Evolutionary conservation across 2,888 invertebrate genomes (phyloP), one percentile per base, ranked within the genome.

Genomic region (Anthoptus insignis): DNA sequence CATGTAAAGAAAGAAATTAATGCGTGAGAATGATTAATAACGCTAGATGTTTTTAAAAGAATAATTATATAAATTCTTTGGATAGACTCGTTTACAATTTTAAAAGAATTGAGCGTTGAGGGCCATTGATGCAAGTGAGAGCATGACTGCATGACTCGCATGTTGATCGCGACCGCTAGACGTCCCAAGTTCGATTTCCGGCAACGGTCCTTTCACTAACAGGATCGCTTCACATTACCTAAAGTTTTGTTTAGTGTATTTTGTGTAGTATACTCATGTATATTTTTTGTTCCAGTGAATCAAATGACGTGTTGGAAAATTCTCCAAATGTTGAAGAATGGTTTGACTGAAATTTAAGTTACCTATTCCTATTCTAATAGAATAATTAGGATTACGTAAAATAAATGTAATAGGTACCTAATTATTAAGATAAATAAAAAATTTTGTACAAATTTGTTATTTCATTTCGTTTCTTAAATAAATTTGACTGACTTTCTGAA

Each of bases 321-420:
- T 97, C 97, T 0, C 97, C 97, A 0, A 97, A 96, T 81, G 97
- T 97, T 13, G 97, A 97, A 85, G 97, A 97, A 83, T 96, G 96
- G 93, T 94, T 97, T 73, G 93, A 94, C 83, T 93, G 87, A 74
- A 71, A 69, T 47, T 34, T 52, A 27, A 39, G 37, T 49, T 57
- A 58, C 19, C 29, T 47, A 47, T 24, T n/a, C 2, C n/a, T 8
- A 19, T 27, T 50, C 27, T 37, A 47, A 47, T 14, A 47, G 22
- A 47, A 1, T 45, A 22, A 24, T 49, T 50, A 49, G 34, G 14
- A 34, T 37, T 37, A 19, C 16, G 16, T 59, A 58, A 19, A 37
- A n/a, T 53, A 34, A 27, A 32, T 53, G 9, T n/a, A 14, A 24
- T 61, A 56, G 19, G 47, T 47, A 24, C 21, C 1, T 63, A 61